Base-by-base conservation (phyloP, 2,797 vertebrate species). In the Salarias fasciatus region DNA sequence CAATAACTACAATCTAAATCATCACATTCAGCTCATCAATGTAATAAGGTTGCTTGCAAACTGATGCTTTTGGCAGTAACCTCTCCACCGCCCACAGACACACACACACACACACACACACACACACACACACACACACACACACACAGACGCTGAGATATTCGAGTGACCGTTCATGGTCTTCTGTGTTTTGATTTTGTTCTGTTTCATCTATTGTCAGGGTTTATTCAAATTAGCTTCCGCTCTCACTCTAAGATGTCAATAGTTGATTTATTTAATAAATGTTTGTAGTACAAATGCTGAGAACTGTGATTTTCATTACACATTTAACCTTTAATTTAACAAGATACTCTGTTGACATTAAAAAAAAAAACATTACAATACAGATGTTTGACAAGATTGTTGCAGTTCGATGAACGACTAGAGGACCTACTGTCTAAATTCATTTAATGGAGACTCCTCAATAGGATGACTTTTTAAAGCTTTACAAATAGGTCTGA, bases 1-100 rank as follows among this genome's bases (percentile, higher is more conserved):
- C 79, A 82, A 69, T 83, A 67, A 75, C 74, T 59, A n/a, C 79
- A 63, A 79, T 86, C 66, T 35, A 69, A 37, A 64, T 75, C 72
- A 35, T 48, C 52, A 62, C 43, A 8, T 65, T 69, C 60, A 63
- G 15, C 45, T 52, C 40, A 68, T 85, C 70, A 65, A 29, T 49
- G 37, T 75, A 72, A 80, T 75, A 65, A 66, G 75, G 40, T 57
- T 65, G 31, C 51, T 43, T 43, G 50, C 53, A 75, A 72, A 74
- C 44, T n/a, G 51, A 68, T 72, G 45, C 30, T 53, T 59, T 59
- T 47, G 37, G 37, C 59, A 64, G 42, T 59, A 64, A 69, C 30
- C 40, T 47, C 45, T 36, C 42, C 51, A 53, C 63, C 28, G 31
- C 69, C 62, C 69, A 57, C 54, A 9, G 11, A 68, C 24, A 14